phyloP scores from a whole-genome alignment of 30 jellyfish, hydroid and myxozoan genomes.

The Calvadosia cruxmelitensis region DNA sequence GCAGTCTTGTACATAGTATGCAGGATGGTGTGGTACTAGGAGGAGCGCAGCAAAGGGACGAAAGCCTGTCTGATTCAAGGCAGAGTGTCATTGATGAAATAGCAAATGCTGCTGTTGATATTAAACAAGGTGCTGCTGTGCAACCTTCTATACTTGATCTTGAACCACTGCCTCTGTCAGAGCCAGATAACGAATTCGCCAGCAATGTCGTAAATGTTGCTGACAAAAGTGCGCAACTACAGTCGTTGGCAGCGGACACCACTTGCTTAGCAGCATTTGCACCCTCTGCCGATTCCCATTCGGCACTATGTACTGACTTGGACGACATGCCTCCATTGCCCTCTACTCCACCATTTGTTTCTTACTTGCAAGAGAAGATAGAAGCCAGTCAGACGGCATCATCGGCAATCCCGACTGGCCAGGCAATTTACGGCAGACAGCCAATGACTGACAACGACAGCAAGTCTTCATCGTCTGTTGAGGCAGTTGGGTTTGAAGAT shows the following conservation, averaged over 20 bases:
- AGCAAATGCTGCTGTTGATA: constrained; percentile 80
- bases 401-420: neutral
- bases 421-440: neutral
- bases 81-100: constrained; percentile 52
- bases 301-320: neutral
- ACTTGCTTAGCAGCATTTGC: neutral
- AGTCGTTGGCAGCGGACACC: neutral
- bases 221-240: neutral
- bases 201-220: neutral
- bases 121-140: neutral
- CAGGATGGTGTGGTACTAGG: neutral
- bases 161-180: constrained; percentile 2
- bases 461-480: constrained; percentile 46
- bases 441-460: constrained; percentile 6
- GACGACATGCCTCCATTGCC: constrained; percentile 60
- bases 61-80: constrained; percentile 7
- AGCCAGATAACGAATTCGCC: no score
- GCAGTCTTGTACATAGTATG: no score
- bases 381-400: constrained; percentile 21
- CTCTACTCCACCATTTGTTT: constrained; percentile 76
- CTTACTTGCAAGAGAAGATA: constrained; percentile 53
- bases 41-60: neutral
- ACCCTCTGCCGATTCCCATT: neutral
- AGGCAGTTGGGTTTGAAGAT: constrained; percentile 95
- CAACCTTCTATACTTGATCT: constrained; percentile 1